Base-by-base conservation (phyloP, 23 tunicate species). In the Styela clava region DNA sequence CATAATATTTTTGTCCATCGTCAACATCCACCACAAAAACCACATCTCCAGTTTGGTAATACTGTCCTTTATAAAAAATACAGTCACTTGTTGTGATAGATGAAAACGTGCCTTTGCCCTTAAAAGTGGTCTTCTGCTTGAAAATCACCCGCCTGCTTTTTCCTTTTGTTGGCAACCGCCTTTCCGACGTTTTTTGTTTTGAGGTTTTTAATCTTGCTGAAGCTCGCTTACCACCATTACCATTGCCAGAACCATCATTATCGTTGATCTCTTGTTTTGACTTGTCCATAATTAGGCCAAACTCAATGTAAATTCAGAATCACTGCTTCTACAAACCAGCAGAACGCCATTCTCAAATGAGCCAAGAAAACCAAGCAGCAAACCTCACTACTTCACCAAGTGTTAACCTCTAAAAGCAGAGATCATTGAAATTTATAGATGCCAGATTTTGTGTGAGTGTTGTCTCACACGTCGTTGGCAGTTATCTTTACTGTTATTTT, bases 1-100 rank as follows among this genome's bases (percentile, higher is more conserved):
- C 97, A 83, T 86, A 92, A 67, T 92, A 92, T 30, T 68, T 83
- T 28, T 63, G 61, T 2, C 78, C 78, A 61, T 92, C 91, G 3
- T 87, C 91, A 26, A 52, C 36, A 65, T 92, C 97, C 21, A 92
- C 65, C 20, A 92, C 97, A 76, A 84, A 83, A 22, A 92, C 85
- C 61, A 92, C 78, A 63, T 92, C 97, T 16, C 97, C 97, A 27
- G 61, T 34, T 69, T 92, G 97, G 79, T 72, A 87, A 79, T 86
- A 86, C 68, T 86, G 91, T 37, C 91, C 97, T 78, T 87, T 79
- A 74, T 83, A 78, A 61, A 86, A 88, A 29, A 92, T 65, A 34
- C 37, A 82, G 31, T 92, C 88, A 2, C 86, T 35, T 5, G 86
- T 78, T 12, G 79, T 33, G 30, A 68, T 86, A 3, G 89, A 31